Conservation (phyloP, 2,797 vertebrate genomes). For the Clarias platycephalus region DNA sequence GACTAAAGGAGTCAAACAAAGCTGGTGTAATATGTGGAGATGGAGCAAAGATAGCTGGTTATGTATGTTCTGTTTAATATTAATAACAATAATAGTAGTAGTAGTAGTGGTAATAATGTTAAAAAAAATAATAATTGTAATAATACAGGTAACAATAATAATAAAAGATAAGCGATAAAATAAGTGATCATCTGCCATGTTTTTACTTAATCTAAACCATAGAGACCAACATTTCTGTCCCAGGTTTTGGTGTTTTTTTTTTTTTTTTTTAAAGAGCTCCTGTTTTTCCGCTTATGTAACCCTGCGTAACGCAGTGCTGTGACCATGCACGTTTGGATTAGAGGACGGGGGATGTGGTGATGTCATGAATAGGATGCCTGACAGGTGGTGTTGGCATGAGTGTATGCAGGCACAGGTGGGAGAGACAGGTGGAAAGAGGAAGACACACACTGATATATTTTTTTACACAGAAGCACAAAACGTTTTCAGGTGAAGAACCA, state of each 20-base stretch:
- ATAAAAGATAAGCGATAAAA: not conserved
- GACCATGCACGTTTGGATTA: conserved; percentile 19
- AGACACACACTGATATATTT: conserved; percentile 6
- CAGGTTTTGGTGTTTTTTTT: conserved; percentile 12
- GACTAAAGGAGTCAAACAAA: not conserved
- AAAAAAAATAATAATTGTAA: not conserved
- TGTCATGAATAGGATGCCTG: conserved; percentile 13
- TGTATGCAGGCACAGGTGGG: conserved; percentile 46
- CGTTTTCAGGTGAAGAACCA: not conserved
- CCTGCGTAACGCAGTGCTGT: not conserved
- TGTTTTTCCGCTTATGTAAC: conserved; percentile 48
- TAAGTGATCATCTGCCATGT: not conserved
- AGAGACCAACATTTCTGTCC: not conserved
- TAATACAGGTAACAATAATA: not conserved
- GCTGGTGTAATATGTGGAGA: not conserved
- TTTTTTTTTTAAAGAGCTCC: not conserved
- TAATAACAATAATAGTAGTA: no score
- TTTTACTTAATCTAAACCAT: no score
- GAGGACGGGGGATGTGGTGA: not conserved
- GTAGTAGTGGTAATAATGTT: not conserved
- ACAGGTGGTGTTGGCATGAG: conserved; percentile 52
- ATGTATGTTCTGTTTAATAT: not conserved
- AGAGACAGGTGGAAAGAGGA: conserved; percentile 36
- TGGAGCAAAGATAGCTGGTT: not conserved
- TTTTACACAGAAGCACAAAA: not conserved